Evolutionary conservation across 2,888 invertebrate species (phyloP).

Genomic region (Diplazon laetatorius): DNA sequence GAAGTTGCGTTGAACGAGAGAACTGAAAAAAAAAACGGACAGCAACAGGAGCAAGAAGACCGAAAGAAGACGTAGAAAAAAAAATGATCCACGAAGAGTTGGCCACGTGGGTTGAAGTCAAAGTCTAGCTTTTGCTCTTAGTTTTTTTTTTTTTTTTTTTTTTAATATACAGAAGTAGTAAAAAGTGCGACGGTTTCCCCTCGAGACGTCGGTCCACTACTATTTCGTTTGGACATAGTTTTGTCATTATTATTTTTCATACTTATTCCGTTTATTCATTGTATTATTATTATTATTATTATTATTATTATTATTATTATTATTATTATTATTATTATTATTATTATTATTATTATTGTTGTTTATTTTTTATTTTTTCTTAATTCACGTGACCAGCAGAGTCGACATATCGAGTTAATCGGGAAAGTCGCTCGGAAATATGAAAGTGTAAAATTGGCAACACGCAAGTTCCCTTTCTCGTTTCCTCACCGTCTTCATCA

Average conservation of each 20-base stretch:
- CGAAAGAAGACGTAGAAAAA: background rate
- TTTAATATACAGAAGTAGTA: background rate
- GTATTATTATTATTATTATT: no score
- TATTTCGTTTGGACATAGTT: slow-evolving; percentile 2
- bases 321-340: no score
- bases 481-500: slow-evolving; percentile 10
- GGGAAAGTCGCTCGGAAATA: slow-evolving; percentile 27
- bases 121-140: no score
- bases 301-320: no score
- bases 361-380: slow-evolving; percentile 8
- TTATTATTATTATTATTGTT: no score
- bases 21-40: background rate
- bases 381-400: background rate
- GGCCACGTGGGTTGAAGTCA: no score
- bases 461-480: slow-evolving; percentile 35
- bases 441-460: slow-evolving; percentile 48
- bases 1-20: slow-evolving; percentile 19
- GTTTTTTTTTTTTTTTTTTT: no score
- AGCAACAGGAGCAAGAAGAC: background rate
- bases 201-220: slow-evolving; percentile 6
- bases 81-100: background rate
- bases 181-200: slow-evolving; percentile 13
- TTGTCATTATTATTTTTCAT: no score
- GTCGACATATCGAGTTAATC: slow-evolving; percentile 17
- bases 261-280: no score